A percentile compares a stretch with the other conserved stretches of the same genome.
Conservation (phyloP, 1,140 invertebrate genomes). For the Diorhabda sublineata region DNA sequence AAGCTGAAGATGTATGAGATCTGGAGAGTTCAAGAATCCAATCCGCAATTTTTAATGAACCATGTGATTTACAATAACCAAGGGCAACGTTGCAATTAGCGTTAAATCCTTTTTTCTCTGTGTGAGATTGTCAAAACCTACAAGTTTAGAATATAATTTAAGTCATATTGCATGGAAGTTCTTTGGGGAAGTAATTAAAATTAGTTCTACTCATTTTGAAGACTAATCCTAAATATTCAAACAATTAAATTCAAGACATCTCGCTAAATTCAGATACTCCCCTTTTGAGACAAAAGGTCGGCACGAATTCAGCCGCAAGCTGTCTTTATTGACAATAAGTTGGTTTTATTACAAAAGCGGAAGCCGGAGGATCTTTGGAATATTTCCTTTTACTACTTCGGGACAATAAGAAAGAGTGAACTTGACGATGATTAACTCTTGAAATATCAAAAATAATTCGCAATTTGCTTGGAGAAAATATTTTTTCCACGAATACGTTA, state of each 20-base stretch:
- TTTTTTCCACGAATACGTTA: neutral
- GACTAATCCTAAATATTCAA: slow-evolving; percentile 7
- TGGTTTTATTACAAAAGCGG: slow-evolving; percentile 10
- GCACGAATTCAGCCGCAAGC: slow-evolving; percentile 1
- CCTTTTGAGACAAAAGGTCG: slow-evolving; percentile 5
- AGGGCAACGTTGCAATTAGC: too few species aligned
- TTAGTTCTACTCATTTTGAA: neutral
- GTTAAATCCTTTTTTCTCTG: too few species aligned
- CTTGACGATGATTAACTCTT: neutral
- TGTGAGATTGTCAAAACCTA: too few species aligned
- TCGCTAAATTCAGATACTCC: neutral
- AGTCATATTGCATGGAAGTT: too few species aligned
- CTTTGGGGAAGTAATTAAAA: neutral
- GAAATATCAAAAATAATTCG: neutral
- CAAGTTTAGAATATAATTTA: too few species aligned
- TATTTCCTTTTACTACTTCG: slow-evolving; percentile 7
- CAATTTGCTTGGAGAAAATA: neutral
- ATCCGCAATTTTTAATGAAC: too few species aligned
- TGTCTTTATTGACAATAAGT: slow-evolving; percentile 13
- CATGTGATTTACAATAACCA: too few species aligned
- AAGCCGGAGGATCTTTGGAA: slow-evolving; percentile 7
- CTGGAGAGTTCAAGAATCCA: too few species aligned
- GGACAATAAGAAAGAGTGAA: slow-evolving; percentile 10
- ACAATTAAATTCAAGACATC: slow-evolving; percentile 11
- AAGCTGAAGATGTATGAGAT: too few species aligned